Evolutionary conservation across 2,888 invertebrate genomes (phyloP).

Genomic region (Chloroclysta siterata): DNA sequence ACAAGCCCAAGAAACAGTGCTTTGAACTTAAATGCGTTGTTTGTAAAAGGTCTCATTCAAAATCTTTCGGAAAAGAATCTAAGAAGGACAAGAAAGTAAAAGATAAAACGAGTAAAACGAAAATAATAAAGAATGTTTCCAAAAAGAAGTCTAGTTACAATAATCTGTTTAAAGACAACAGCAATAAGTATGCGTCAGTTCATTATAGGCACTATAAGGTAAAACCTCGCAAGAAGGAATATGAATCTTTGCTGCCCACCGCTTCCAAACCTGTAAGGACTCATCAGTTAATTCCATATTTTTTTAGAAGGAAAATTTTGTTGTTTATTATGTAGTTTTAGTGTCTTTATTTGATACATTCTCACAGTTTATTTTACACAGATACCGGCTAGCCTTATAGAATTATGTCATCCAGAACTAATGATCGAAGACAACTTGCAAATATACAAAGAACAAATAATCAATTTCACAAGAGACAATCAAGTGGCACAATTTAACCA

Average conservation of each 20-base stretch:
- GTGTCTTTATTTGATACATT: too few species aligned
- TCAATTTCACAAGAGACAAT: slow-evolving; percentile 11
- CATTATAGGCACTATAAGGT: slow-evolving; percentile 43
- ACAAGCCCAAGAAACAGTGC: slow-evolving; percentile 32
- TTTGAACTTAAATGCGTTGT: slow-evolving; percentile 33
- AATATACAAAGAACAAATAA: slow-evolving; percentile 23
- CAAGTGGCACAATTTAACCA: slow-evolving; percentile 14
- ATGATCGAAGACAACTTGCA: slow-evolving; percentile 37
- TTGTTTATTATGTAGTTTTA: too few species aligned
- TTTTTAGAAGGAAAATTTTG: too few species aligned
- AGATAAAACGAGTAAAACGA: slow-evolving; percentile 47
- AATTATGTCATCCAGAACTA: slow-evolving; percentile 56
- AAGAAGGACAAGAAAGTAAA: slow-evolving; percentile 44
- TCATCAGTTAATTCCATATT: neutral
- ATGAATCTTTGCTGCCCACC: slow-evolving; percentile 43
- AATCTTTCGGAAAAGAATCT: slow-evolving; percentile 23
- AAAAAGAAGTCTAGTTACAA: slow-evolving; percentile 48
- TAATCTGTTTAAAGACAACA: slow-evolving; percentile 45
- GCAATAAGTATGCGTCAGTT: slow-evolving; percentile 44
- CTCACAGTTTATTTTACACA: slow-evolving; percentile 35
- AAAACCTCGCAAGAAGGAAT: slow-evolving; percentile 42
- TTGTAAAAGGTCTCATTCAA: slow-evolving; percentile 40
- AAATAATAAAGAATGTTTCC: slow-evolving; percentile 47
- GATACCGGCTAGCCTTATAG: slow-evolving; percentile 67
- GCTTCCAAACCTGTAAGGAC: slow-evolving; percentile 61